Evolutionary conservation across 1,140 invertebrate genomes (phyloP), one percentile per base, ranked within the genome.

Genomic region (Dinoponera quadriceps): DNA sequence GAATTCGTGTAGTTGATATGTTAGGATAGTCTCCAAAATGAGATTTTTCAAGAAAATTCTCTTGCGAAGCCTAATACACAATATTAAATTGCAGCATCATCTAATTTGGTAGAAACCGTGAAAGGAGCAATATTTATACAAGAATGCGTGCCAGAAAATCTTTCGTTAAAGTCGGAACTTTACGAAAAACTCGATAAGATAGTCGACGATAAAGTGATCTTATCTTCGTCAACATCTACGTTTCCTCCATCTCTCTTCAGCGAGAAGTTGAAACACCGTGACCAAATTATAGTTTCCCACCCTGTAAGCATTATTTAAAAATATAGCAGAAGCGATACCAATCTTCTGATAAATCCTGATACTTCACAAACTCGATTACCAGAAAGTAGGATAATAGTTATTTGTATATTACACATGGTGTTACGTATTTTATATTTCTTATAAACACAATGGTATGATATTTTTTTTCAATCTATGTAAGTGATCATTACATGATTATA

Each of bases 211-310:
- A 95, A 95, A 27, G 97, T 96, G 2, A 97, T 98, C 71, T 91
- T 99, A 2, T 98, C 98, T 0, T 98, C 98, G 88, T 99, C 98
- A 0, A 98, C 98, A 0, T 98, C 98, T 48, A 98, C 98, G 49
- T 98, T 98, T 82, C 93, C 97, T 59, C 97, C 98, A 2, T 99
- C 98, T 0, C 91, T 96, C 22, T 98, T 99, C 89, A 97, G 96
- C 86, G 97, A 97, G 66, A 95, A 96, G 62, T 92, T 99, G 59
- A 97, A 96, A 91, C 96, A 99, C 90, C 96, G 96, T 88, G 94
- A 95, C 9, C 97, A 98, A 94, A 92, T 96, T 80, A 95, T 97
- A 72, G 96, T 99, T 51, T 97, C 98, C 9, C 98, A 99, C 94
- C 98, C 98, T 48, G 98, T 97, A 94, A 93, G 95, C 91, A 73